Evolutionary conservation across 2,797 vertebrate genomes (phyloP).

Genomic region (Sebastes trivittatus): DNA sequence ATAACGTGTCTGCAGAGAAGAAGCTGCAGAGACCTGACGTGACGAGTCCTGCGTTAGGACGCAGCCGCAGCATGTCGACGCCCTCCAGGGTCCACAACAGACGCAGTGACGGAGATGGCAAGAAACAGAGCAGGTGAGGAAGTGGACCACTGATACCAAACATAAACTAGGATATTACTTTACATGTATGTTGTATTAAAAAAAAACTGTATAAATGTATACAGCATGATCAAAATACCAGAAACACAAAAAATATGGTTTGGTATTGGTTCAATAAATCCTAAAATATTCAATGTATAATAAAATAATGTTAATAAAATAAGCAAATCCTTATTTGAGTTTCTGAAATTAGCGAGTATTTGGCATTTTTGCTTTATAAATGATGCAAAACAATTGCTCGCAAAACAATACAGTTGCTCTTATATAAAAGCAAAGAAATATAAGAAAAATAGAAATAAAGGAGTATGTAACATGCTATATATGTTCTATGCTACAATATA

Average conservation of each 20-base stretch:
- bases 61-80: conserved; percentile 84
- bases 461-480: too few species aligned
- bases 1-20: conserved; percentile 81
- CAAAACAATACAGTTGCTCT: too few species aligned
- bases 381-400: not conserved
- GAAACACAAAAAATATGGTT: not conserved
- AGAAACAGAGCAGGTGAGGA: conserved; percentile 83
- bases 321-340: not conserved
- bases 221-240: not conserved
- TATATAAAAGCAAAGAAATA: too few species aligned
- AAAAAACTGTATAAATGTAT: not conserved
- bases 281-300: not conserved
- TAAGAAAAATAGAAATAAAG: too few species aligned
- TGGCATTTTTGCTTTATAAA: not conserved
- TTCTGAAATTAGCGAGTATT: not conserved
- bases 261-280: not conserved
- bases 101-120: conserved; percentile 69
- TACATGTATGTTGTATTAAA: not conserved
- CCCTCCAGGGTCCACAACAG: conserved; percentile 73
- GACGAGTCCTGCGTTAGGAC: conserved; percentile 74
- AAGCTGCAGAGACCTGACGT: conserved; percentile 78
- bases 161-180: not conserved
- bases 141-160: not conserved
- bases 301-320: not conserved
- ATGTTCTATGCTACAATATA: too few species aligned